A percentile compares a stretch with the other conserved stretches of the same genome.
Conservation (phyloP, 2,797 vertebrate genomes). For the Xenopus petersii region DNA sequence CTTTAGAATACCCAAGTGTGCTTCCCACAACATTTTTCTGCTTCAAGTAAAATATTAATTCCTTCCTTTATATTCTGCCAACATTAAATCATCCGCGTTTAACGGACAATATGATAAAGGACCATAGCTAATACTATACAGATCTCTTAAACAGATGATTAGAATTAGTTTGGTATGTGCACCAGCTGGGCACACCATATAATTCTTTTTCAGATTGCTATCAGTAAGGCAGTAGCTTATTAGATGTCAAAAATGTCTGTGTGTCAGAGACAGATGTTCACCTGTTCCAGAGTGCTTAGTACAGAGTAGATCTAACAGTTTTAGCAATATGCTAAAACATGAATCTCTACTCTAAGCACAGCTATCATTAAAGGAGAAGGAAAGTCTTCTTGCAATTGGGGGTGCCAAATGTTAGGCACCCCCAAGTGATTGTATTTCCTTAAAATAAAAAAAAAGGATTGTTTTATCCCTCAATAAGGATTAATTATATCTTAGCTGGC, state of each 20-base stretch:
- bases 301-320: no score
- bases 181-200: neutral
- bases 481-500: no score
- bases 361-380: no score
- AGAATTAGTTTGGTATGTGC: slow-evolving; percentile 11
- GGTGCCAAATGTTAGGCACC: no score
- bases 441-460: no score
- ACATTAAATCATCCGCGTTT: slow-evolving; percentile 14
- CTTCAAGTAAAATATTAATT: slow-evolving; percentile 30
- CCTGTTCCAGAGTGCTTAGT: neutral
- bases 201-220: neutral
- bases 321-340: neutral
- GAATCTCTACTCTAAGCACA: no score
- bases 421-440: no score
- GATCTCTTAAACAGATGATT: slow-evolving; percentile 26
- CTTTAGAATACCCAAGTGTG: slow-evolving; percentile 20
- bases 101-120: slow-evolving; percentile 36
- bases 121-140: slow-evolving; percentile 29
- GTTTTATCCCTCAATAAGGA: no score
- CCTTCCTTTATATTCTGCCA: slow-evolving; percentile 31
- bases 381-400: no score
- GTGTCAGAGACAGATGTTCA: neutral
- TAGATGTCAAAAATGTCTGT: neutral
- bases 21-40: slow-evolving; percentile 26
- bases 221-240: neutral